A percentile compares a stretch with the other conserved stretches of the same genome.
These are phyloP conservation scores for Molossus molossus DNA, from an alignment of 2,797 vertebrate species.

Conservation along the genomic window DNA sequence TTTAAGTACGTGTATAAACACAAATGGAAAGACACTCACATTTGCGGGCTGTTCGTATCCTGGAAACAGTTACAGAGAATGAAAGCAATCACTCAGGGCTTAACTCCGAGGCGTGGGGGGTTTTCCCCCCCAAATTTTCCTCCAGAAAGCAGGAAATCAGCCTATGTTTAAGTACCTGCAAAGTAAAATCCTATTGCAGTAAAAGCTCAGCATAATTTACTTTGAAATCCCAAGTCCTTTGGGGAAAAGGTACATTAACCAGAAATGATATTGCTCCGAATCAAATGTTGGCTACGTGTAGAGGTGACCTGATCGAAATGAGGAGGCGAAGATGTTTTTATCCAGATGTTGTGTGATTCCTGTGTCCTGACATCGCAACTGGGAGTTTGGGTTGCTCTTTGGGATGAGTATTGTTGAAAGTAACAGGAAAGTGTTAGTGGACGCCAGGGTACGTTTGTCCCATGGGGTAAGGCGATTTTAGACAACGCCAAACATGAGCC, in stretches of 20 bases:
- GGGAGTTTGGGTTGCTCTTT: background rate
- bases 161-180: background rate
- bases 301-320: background rate
- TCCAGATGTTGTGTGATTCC: background rate
- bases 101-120: background rate
- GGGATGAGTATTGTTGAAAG: background rate
- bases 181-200: background rate
- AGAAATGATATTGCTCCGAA: background rate
- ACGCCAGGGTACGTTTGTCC: background rate
- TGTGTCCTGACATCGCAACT: background rate
- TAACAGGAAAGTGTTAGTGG: background rate
- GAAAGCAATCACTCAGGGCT: background rate
- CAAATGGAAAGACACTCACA: background rate
- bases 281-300: background rate
- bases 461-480: background rate
- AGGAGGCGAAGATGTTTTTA: background rate
- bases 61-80: conserved; percentile 32
- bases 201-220: background rate
- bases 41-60: background rate
- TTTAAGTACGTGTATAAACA: conserved; percentile 51
- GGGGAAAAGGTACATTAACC: background rate
- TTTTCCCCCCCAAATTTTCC: background rate
- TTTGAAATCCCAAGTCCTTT: background rate
- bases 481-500: accelerated
- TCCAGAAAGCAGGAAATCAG: conserved; percentile 23